Evolutionary conservation across 2,797 vertebrate species (phyloP).

Genomic region (Enteromius radiatus): DNA sequence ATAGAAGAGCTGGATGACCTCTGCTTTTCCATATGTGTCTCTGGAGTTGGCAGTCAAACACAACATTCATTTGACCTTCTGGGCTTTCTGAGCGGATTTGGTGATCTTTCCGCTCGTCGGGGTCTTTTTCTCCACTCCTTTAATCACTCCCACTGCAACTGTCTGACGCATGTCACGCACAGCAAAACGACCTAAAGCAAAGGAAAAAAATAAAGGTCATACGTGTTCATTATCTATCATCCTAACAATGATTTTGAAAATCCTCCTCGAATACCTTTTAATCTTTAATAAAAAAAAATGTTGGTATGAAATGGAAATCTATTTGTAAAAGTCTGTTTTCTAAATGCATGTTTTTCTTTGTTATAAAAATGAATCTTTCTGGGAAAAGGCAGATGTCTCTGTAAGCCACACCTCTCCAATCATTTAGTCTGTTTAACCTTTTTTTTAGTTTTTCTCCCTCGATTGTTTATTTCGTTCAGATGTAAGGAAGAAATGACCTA

Average conservation of each 20-base stretch:
- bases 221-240: background rate
- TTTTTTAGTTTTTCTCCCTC: no score
- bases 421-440: background rate
- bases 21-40: constrained; percentile 87
- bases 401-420: background rate
- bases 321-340: background rate
- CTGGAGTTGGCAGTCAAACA: constrained; percentile 86
- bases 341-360: no score
- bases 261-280: no score
- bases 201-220: background rate
- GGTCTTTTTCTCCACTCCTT: constrained; percentile 94
- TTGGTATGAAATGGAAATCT: background rate
- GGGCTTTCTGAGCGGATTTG: constrained; percentile 97
- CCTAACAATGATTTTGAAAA: background rate
- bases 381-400: background rate
- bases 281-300: background rate
- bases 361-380: no score
- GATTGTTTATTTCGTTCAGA: no score
- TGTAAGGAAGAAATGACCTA: background rate
- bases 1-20: constrained; percentile 85
- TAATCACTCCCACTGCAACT: constrained; percentile 95
- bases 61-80: constrained; percentile 98
- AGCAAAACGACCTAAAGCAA: constrained; percentile 89
- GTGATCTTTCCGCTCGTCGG: constrained; percentile 91
- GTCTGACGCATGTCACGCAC: constrained; percentile 98